Percentiles rank a stretch among this genome's conserved stretches.
Conservation (phyloP, 2,113 vertebrate species). For the Lophochroa leadbeateri region DNA sequence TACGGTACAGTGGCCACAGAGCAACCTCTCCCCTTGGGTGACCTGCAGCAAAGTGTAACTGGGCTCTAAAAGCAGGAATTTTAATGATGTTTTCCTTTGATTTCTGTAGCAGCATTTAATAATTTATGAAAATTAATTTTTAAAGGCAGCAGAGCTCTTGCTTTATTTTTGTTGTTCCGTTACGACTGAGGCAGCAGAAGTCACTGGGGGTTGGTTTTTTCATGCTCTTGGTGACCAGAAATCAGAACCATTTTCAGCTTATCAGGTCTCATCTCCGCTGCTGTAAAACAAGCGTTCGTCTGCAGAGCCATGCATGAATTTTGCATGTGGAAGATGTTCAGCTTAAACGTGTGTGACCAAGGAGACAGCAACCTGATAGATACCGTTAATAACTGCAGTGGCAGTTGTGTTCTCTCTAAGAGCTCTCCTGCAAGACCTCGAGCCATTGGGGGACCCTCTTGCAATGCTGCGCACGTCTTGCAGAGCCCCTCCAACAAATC, state of each 20-base stretch:
- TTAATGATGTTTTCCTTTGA: not conserved
- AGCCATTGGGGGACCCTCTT: not conserved
- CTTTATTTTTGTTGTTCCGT: not conserved
- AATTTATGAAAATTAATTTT: conserved; percentile 33
- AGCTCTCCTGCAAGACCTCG: not conserved
- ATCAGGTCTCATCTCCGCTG: not conserved
- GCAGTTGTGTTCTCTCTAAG: not conserved
- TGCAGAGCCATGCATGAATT: not conserved
- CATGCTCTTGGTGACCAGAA: not conserved
- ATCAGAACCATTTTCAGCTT: not conserved
- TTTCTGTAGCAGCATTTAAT: conserved; percentile 8
- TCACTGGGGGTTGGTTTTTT: not conserved
- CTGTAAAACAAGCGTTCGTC: not conserved
- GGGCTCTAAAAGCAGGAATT: not conserved
- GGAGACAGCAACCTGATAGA: not conserved
- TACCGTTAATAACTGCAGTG: not conserved
- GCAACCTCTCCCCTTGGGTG: not conserved
- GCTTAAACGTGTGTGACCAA: not conserved
- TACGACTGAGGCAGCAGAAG: not conserved
- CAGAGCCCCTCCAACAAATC: conserved; percentile 39
- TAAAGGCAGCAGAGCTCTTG: not conserved
- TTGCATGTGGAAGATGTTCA: not conserved
- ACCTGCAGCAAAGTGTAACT: not conserved
- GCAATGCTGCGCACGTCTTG: not conserved
- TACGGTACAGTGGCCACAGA: not conserved